Conservation (phyloP, 1,140 invertebrate genomes). For the Parapsyche elsis region DNA sequence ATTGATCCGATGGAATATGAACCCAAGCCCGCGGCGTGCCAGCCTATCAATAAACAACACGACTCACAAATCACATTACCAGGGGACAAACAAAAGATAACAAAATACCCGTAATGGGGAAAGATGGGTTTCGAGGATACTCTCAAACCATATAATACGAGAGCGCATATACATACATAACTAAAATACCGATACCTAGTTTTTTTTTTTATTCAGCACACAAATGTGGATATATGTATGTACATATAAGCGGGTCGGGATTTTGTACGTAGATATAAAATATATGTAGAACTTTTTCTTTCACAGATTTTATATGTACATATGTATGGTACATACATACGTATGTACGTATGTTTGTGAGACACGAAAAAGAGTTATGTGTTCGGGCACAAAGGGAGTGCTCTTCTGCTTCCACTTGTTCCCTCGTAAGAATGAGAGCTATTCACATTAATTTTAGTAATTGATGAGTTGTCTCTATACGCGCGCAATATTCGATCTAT, state of each 20-base stretch:
- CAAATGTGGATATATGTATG: not conserved
- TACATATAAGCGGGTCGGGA: not conserved
- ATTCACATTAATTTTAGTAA: constrained; percentile 16
- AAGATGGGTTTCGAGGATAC: constrained; percentile 33
- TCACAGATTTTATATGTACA: no score
- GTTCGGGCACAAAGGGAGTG: not conserved
- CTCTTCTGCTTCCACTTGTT: not conserved
- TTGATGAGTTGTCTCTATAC: constrained; percentile 10
- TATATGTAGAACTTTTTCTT: no score
- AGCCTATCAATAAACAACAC: constrained; percentile 44
- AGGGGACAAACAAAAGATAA: constrained; percentile 42
- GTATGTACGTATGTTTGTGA: not conserved
- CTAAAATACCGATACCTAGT: no score
- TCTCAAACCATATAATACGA: constrained; percentile 33
- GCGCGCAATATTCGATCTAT: not conserved
- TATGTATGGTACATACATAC: not conserved
- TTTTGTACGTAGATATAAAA: no score
- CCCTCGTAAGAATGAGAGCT: not conserved
- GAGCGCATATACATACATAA: not conserved
- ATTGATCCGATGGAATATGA: constrained; percentile 40
- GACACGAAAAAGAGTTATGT: not conserved
- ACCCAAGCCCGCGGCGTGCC: constrained; percentile 35
- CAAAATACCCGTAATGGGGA: constrained; percentile 41
- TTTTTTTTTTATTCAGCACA: not conserved
- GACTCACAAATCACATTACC: constrained; percentile 43